A percentile compares a stretch with the other conserved stretches of the same genome.
These are phyloP conservation scores for Troglohyphantes excavatus DNA, from an alignment of 2,888 invertebrate species.

Conservation along the genomic window DNA sequence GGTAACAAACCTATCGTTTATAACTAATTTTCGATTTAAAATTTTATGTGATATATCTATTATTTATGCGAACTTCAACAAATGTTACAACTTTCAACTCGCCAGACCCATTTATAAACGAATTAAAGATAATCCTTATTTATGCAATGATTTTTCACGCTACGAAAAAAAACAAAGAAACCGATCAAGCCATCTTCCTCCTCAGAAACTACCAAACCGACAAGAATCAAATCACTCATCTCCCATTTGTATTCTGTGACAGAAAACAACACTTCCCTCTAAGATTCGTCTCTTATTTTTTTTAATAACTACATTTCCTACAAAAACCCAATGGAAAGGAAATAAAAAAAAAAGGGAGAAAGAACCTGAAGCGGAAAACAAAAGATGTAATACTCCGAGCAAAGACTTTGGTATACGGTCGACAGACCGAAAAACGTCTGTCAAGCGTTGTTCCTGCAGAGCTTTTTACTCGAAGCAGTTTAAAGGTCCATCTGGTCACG, in stretches of 20 bases:
- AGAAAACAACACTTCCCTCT: neutral
- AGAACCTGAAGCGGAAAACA: neutral
- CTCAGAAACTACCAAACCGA: neutral
- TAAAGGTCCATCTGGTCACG: constrained; percentile 35
- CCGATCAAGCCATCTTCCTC: neutral
- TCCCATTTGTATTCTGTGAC: constrained; percentile 5
- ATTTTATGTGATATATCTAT: too few species aligned
- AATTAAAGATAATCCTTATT: too few species aligned
- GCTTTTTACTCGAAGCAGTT: too few species aligned
- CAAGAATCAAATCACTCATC: neutral
- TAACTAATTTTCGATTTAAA: too few species aligned
- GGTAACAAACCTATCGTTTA: too few species aligned
- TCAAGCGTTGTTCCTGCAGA: constrained; percentile 46
- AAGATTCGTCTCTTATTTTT: neutral
- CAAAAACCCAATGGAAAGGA: neutral
- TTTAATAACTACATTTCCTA: constrained; percentile 40
- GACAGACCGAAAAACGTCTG: neutral
- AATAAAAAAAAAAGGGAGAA: neutral
- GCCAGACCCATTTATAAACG: too few species aligned
- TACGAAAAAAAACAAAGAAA: neutral
- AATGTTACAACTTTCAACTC: too few species aligned
- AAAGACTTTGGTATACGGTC: neutral
- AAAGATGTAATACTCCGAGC: neutral
- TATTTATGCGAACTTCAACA: too few species aligned
- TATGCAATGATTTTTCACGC: too few species aligned